Conservation (phyloP, 2,888 invertebrate species). For the Phorcus lineatus region DNA sequence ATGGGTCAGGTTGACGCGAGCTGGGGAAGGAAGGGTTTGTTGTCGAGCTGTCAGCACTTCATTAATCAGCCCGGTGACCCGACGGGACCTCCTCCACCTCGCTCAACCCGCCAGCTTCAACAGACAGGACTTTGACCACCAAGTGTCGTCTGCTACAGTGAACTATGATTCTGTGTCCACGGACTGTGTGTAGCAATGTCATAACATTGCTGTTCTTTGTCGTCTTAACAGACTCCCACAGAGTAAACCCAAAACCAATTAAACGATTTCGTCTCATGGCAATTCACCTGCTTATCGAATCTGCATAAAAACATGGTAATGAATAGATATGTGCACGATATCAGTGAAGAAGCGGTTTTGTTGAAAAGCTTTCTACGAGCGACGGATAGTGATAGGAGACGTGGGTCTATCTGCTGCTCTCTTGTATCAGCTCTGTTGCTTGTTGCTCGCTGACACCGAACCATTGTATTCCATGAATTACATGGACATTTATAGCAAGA, state of each 20-base stretch:
- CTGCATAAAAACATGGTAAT: too few relatives aligned
- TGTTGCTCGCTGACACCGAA: not conserved
- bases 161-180: too few relatives aligned
- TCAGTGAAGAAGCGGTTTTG: not conserved
- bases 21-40: not conserved
- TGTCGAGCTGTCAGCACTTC: not conserved
- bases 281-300: not conserved
- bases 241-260: not conserved
- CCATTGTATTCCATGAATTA: conserved; percentile 18
- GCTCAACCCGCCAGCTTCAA: not conserved
- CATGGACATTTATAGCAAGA: conserved; percentile 18
- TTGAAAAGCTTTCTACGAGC: not conserved
- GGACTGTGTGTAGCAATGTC: too few relatives aligned
- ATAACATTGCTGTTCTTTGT: too few relatives aligned
- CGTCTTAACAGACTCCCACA: too few relatives aligned
- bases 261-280: not conserved
- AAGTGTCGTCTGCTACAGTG: not conserved
- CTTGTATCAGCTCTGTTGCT: not conserved
- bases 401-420: not conserved
- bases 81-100: not conserved
- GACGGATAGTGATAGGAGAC: too few relatives aligned
- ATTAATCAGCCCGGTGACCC: conserved; percentile 3
- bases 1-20: not conserved
- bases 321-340: too few relatives aligned
- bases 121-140: not conserved